Percentiles rank a stretch among this genome's conserved stretches.
Evolutionary conservation across 2,113 vertebrate species (phyloP).

Genomic region (Girardinichthys multiradiatus): DNA sequence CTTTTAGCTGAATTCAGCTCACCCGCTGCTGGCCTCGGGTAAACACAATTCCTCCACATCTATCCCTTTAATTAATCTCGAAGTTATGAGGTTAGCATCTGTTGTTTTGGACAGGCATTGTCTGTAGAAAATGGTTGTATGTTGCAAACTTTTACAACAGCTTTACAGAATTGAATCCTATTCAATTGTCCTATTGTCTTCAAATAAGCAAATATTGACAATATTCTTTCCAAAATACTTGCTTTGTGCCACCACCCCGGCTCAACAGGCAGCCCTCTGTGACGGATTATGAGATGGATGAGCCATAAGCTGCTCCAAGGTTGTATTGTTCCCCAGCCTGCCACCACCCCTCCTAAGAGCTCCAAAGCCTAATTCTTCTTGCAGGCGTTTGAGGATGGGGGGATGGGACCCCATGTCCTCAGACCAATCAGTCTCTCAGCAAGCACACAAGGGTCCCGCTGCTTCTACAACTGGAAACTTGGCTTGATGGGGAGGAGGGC

Average conservation of each 20-base stretch:
- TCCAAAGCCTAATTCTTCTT: slow-evolving; percentile 70
- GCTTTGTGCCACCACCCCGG: slow-evolving; percentile 40
- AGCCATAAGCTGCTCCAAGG: slow-evolving; percentile 66
- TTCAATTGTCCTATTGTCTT: slow-evolving; percentile 35
- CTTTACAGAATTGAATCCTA: background rate
- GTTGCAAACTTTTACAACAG: background rate
- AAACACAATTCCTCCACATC: background rate
- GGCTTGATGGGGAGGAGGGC: slow-evolving; percentile 52
- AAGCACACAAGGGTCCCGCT: slow-evolving; percentile 72
- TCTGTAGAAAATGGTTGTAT: background rate
- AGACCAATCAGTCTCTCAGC: slow-evolving; percentile 75
- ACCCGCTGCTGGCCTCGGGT: background rate
- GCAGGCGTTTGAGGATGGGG: slow-evolving; percentile 50
- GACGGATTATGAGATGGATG: slow-evolving; percentile 68
- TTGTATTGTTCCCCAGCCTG: slow-evolving; percentile 69
- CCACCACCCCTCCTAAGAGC: slow-evolving; percentile 67
- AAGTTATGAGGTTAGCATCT: background rate
- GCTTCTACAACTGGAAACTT: slow-evolving; percentile 71
- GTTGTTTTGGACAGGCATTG: background rate
- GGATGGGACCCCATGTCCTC: slow-evolving; percentile 54
- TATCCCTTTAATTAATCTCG: slow-evolving; percentile 3
- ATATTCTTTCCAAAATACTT: slow-evolving; percentile 44
- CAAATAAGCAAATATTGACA: slow-evolving; percentile 42
- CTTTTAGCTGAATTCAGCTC: slow-evolving; percentile 15
- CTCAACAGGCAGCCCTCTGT: slow-evolving; percentile 43